Evolutionary conservation across 2,888 invertebrate genomes (phyloP), one percentile per base, ranked within the genome.

Genomic region (Polymixis lichenea): DNA sequence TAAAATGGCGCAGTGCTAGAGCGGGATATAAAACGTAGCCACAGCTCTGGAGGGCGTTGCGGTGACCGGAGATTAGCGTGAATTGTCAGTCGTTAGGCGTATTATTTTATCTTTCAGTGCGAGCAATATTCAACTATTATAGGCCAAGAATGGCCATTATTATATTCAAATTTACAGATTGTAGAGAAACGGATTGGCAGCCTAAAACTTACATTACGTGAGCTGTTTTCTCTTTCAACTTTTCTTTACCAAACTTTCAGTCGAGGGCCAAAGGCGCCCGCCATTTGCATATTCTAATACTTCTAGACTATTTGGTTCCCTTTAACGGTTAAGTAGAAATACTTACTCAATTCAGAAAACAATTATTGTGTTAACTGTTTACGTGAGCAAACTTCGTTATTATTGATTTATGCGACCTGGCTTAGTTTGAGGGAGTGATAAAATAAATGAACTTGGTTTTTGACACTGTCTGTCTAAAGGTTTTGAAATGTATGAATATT

Each of bases 11-110:
- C 58, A 58, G 32, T 62, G 80, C 25, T 69, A 51, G 80, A 82
- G 76, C 72, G 85, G 84, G 85, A 85, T 38, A 75, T 71, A 72
- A 58, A 69, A 78, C 32, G 49, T 72, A 75, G 82, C 78, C 83
- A 83, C 83, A 81, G 77, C 82, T 82, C 79, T 80, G 83, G 68
- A 84, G 82, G 81, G 86, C 78, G 81, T 80, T 89, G 87, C 83
- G 88, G 90, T 86, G 87, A 84, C 87, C 88, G 83, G 87, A 87
- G 87, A 90, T 91, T 89, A 90, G 87, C 78, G 86, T 85, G 86
- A 89, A 91, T 90, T 87, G 89, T 88, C 86, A 84, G 86, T 84
- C 81, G 87, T 83, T 78, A 75, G 73, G 65, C 55, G 71, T 68
- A 68, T 72, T 78, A 72, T 80, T 84, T 71, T 75, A 73, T 75